Conservation (phyloP, 2,888 invertebrate species). For the Mongoloraphidia duomilia region DNA sequence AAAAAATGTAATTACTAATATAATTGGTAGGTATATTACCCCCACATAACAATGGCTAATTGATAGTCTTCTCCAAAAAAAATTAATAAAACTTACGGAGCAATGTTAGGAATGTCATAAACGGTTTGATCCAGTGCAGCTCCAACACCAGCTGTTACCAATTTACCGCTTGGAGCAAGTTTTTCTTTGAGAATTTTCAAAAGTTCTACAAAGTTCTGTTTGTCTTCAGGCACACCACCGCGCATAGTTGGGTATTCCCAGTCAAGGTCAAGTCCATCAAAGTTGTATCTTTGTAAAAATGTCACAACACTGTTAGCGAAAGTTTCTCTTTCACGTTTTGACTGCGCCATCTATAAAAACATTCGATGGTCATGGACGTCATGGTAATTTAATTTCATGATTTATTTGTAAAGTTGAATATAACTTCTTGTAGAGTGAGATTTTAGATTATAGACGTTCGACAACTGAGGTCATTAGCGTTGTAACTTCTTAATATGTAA, state of each 20-base stretch:
- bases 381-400: conserved; percentile 11
- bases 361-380: conserved; percentile 19
- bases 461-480: no score
- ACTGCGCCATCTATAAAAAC: conserved; percentile 26
- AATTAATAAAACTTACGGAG: conserved; percentile 19
- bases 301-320: conserved; percentile 31
- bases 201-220: conserved; percentile 27
- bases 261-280: conserved; percentile 36
- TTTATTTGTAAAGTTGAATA: not conserved
- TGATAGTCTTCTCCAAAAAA: not conserved
- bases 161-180: conserved; percentile 26
- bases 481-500: no score
- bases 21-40: not conserved
- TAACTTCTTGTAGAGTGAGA: no score
- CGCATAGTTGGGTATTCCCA: conserved; percentile 35
- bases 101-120: conserved; percentile 29
- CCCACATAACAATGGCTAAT: not conserved
- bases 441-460: no score
- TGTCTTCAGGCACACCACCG: conserved; percentile 29
- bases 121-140: conserved; percentile 23
- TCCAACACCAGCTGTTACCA: conserved; percentile 34
- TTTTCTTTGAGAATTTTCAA: conserved; percentile 27
- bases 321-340: conserved; percentile 21
- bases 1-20: not conserved
- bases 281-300: conserved; percentile 28